Base-by-base conservation (phyloP, 1,140 invertebrate genomes). In the Lucilia sericata region DNA sequence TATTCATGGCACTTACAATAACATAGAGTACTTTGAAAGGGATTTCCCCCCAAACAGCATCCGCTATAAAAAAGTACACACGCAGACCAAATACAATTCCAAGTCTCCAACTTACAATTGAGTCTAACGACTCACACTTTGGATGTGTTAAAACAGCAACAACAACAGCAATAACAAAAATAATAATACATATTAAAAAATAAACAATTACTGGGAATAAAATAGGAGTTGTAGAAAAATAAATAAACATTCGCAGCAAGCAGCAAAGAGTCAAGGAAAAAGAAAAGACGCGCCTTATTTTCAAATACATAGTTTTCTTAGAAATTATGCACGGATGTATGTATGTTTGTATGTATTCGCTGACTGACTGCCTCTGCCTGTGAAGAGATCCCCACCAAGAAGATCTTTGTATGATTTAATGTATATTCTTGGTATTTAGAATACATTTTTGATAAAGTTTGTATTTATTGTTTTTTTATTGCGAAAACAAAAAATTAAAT, bases 1-100 rank as follows among this genome's bases (percentile, higher is more conserved):
- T 70, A 12, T 70, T 19, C 65, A 60, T n/a, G 13, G 55, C 14
- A 60, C 42, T 42, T 42, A 42, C 42, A 42, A 42, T 10, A 42
- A 42, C 42, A 42, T 55, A 55, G 3, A 55, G 51, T 55, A 55
- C 42, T 42, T 42, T 55, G 51, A 70, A 30, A 70, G n/a, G 65
- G 65, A 70, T 70, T 25, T 70, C 65, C n/a, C 65, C 65, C n/a
- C 65, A 70, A 60, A 21, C 65, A 70, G 65, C 65, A 70, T 70
- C 65, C 65, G n/a, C 14, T 8, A 42, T 42, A 42, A 42, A 30
- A 42, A 42, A 8, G 42, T 42, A 42, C 42, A 42, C 42, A 42
- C 42, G 42, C 42, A 42, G 42, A 42, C 42, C 42, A 7, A 42
- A 42, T 10, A 42, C 25, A 30, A 2, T 30, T 30, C 10, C 12